Conservation (phyloP, 2,113 vertebrate species). For the Notarius lentiginosus region DNA sequence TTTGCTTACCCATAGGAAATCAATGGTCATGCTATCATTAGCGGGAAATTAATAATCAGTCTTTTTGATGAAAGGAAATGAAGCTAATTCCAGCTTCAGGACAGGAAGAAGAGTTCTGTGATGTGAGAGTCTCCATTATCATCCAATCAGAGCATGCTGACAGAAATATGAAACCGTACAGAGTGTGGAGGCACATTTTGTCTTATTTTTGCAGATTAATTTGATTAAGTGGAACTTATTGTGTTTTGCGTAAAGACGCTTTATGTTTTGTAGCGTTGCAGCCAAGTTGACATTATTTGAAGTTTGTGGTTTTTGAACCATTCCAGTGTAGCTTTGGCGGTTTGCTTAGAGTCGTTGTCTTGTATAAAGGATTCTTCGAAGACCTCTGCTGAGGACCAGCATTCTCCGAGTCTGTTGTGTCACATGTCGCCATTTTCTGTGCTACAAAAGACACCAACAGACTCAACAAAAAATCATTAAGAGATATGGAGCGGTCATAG, state of each 20-base stretch:
- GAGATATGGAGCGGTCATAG: not conserved
- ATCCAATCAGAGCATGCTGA: slow-evolving; percentile 16
- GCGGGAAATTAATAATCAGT: slow-evolving; percentile 55
- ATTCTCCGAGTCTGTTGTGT: not conserved
- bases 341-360: not conserved
- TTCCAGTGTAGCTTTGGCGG: not conserved
- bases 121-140: not conserved
- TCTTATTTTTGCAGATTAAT: not conserved
- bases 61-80: slow-evolving; percentile 36
- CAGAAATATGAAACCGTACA: not conserved
- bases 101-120: slow-evolving; percentile 32
- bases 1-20: slow-evolving; percentile 65
- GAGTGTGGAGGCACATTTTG: slow-evolving; percentile 1
- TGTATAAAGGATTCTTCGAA: not conserved
- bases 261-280: not conserved
- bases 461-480: not conserved
- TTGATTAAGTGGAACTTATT: not conserved
- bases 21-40: slow-evolving; percentile 66
- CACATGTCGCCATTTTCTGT: not conserved
- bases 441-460: not conserved
- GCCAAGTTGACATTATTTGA: not conserved
- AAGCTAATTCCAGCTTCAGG: slow-evolving; percentile 26
- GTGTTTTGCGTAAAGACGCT: not conserved
- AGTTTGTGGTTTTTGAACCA: too few species aligned
- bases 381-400: not conserved